Evolutionary conservation across 1,140 invertebrate species (phyloP).

Genomic region (Drosophila sulfurigaster): DNA sequence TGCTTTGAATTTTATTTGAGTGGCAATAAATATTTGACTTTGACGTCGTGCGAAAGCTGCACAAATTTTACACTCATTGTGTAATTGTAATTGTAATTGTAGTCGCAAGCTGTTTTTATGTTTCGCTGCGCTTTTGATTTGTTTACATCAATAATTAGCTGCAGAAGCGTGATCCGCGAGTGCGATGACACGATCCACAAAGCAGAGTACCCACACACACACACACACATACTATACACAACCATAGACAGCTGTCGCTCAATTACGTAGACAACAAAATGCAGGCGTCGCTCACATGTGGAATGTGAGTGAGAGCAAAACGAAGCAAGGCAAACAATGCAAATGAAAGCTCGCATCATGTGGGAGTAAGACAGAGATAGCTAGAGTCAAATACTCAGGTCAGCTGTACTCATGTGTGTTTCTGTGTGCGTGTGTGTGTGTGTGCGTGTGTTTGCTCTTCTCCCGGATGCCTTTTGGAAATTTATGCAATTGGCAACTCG

Average conservation of each 20-base stretch:
- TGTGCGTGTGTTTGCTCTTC: neutral
- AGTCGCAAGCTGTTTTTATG: neutral
- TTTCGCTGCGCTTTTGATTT: neutral
- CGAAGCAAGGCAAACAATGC: slow-evolving; percentile 3
- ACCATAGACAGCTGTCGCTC: slow-evolving; percentile 5
- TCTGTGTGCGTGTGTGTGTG: neutral
- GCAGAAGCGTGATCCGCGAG: neutral
- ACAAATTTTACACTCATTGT: slow-evolving; percentile 52
- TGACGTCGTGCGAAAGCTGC: slow-evolving; percentile 60
- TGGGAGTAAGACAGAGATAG: neutral
- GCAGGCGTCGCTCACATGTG: neutral
- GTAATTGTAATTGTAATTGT: slow-evolving; percentile 2
- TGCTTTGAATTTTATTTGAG: slow-evolving; percentile 21
- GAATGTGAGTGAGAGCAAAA: neutral
- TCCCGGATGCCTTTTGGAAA: slow-evolving; percentile 9
- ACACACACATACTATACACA: neutral
- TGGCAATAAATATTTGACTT: slow-evolving; percentile 76
- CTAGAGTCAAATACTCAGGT: neutral
- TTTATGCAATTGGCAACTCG: slow-evolving; percentile 41
- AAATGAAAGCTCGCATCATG: slow-evolving; percentile 14
- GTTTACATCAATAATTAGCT: neutral
- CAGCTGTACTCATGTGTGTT: neutral
- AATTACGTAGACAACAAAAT: slow-evolving; percentile 45
- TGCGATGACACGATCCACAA: neutral
- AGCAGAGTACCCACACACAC: neutral